Base-by-base conservation (phyloP, 2,888 invertebrate genomes). In the Lasioglossum marginatum region DNA sequence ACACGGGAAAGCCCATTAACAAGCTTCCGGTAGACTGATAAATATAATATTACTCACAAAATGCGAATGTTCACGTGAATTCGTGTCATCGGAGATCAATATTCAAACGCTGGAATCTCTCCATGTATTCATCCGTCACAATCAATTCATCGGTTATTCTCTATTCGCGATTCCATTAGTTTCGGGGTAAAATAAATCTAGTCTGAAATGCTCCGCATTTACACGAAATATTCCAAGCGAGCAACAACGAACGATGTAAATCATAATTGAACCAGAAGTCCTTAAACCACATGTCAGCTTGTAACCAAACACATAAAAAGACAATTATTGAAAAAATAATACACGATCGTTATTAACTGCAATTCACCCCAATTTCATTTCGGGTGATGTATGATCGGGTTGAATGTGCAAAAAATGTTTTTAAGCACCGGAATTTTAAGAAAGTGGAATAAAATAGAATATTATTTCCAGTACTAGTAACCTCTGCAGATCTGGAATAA, bases 91-190 rank as follows among this genome's bases (percentile, higher is more conserved):
- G 63, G 63, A 19, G 63, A 63, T 63, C 63, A 31, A 63, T 63
- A 63, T 63, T 63, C 31, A 63, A 63, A 63, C 63, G 63, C 27
- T 63, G 63, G 16, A 63, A 63, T 63, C 5, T 27, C 14, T 16
- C 6, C 16, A 27, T 31, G 63, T 63, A 63, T 63, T 63, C 75
- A 40, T 63, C 75, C 52, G n/a, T 66, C 57, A 45, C 34, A 60
- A 45, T 43, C 23, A 66, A 45, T 45, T 45, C 31, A 43, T 77
- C 37, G 66, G 63, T n/a, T 43, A 43, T 66, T 77, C 34, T 45
- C 66, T 52, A 48, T 40, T 5, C 4, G 12, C 19, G 19, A 43
- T 45, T 73, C 23, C 16, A 43, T 27, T n/a, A 72, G 48, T 48
- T 48, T 27, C 12, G 16, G 16, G 5, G 12, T 63, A 16, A 63